A percentile compares a stretch with the other conserved stretches of the same genome.
These are phyloP conservation scores for Cryptotis parvus DNA, from an alignment of 2,113 vertebrate species.

Conservation along the genomic window DNA sequence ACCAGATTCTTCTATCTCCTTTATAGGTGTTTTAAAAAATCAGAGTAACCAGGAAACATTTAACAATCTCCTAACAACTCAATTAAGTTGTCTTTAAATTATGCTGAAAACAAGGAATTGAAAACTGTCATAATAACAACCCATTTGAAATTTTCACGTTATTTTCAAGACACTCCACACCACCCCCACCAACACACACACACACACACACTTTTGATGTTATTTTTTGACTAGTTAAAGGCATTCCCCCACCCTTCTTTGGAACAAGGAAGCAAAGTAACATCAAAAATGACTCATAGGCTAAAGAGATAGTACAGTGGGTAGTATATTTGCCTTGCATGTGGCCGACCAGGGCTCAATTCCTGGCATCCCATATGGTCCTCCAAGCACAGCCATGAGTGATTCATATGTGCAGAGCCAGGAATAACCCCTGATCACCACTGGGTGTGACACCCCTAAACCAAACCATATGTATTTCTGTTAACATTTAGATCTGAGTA, in stretches of 20 bases:
- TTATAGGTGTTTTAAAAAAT: neutral
- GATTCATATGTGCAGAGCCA: too few relatives aligned
- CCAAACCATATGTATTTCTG: neutral
- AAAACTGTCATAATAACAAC: neutral
- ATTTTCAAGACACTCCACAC: neutral
- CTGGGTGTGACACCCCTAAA: too few relatives aligned
- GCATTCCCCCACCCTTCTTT: neutral
- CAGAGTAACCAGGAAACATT: neutral
- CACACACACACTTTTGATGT: neutral
- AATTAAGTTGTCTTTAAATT: neutral
- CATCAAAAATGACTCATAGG: neutral
- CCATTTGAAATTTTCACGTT: neutral
- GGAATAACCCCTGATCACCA: too few relatives aligned
- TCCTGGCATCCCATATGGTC: too few relatives aligned
- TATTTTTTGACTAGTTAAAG: neutral
- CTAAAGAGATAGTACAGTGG: neutral
- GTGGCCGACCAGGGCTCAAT: too few relatives aligned
- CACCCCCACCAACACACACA: neutral
- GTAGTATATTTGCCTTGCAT: too few relatives aligned
- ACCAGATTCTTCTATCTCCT: neutral
- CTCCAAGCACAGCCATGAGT: too few relatives aligned
- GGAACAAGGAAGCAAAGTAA: neutral
- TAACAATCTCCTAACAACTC: neutral
- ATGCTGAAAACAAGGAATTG: neutral
- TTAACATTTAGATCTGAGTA: slow-evolving; percentile 12